Evolutionary conservation across 53 echinoderm and acorn worm species (phyloP).

Genomic region (Mesocentrotus franciscanus): DNA sequence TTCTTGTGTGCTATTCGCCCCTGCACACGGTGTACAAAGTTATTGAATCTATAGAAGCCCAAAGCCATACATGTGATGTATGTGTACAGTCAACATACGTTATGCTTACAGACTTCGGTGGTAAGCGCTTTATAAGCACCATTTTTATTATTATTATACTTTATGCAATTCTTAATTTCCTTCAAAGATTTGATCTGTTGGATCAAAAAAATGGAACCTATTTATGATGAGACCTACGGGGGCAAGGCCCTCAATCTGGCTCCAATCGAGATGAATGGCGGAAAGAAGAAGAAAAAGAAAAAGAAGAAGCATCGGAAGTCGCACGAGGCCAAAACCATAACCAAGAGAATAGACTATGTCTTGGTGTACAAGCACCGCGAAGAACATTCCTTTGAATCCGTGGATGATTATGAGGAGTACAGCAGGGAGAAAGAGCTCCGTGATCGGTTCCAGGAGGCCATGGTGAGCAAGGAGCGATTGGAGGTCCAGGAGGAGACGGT

Average conservation of each 20-base stretch:
- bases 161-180: background rate
- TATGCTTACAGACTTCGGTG: too few relatives aligned
- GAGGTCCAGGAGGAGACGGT: constrained; percentile 75
- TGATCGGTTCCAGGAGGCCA: constrained; percentile 75
- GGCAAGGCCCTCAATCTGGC: constrained; percentile 51
- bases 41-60: too few relatives aligned
- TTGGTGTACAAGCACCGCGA: constrained; percentile 76
- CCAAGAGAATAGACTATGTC: constrained; percentile 81
- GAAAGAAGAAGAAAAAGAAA: constrained; percentile 72
- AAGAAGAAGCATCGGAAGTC: constrained; percentile 67
- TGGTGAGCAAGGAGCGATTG: constrained; percentile 70
- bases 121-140: too few relatives aligned
- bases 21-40: too few relatives aligned
- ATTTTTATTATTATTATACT: too few relatives aligned
- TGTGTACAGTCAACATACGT: too few relatives aligned
- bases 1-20: too few relatives aligned
- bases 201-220: constrained; percentile 13
- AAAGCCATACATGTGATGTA: too few relatives aligned
- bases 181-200: background rate
- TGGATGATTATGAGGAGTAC: constrained; percentile 72
- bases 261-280: constrained; percentile 52
- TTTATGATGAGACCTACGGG: constrained; percentile 61
- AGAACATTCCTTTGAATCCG: constrained; percentile 63
- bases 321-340: constrained; percentile 28
- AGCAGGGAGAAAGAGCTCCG: constrained; percentile 61